Base-by-base conservation (phyloP, 2,113 vertebrate genomes). In the Mesoclemmys tuberculata region DNA sequence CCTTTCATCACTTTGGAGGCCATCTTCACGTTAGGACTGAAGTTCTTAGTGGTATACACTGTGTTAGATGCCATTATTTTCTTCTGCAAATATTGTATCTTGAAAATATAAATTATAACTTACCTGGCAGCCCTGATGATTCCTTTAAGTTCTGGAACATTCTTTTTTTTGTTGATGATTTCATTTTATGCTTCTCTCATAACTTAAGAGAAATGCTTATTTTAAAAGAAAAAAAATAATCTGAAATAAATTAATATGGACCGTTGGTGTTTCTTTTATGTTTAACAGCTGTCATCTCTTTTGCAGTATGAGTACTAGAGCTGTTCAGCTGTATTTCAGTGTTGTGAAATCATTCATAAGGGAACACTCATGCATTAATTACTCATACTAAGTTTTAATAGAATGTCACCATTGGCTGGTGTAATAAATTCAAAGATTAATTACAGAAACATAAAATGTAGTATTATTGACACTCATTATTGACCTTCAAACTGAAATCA, bases 71-170 rank as follows among this genome's bases (percentile, higher is more conserved):
- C 21, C 10, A 87, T 82, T 95, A 38, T 61, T 12, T 93, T 68
- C 90, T 82, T 26, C 48, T 61, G 8, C 41, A 86, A 93, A 93
- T 87, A 82, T 52, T 27, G 2, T 85, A 94, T 52, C 35, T 80
- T 51, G 56, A 90, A 86, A 46, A 26, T 61, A 86, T 88, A 93
- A 64, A 88, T 95, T 95, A 49, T 88, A 80, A 85, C 1, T 58
- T 92, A 31, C 82, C 52, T 84, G 11, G 41, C 68, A 80, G 19
- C 13, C 10, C 93, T n/a, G 0, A 0, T 56, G 22, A 80, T 93
- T 94, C 38, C 75, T 94, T 1, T 92, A 61, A 90, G 38, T 94
- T 94, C 77, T 83, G 41, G 87, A 9, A 13, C 4, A 90, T 90
- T 94, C 75, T 27, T 79, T 4, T 0, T 88, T 95, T 83, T 95